Evolutionary conservation across 1,140 invertebrate genomes (phyloP), one percentile per base, ranked within the genome.

Genomic region (Pogonognathellus flavescens): DNA sequence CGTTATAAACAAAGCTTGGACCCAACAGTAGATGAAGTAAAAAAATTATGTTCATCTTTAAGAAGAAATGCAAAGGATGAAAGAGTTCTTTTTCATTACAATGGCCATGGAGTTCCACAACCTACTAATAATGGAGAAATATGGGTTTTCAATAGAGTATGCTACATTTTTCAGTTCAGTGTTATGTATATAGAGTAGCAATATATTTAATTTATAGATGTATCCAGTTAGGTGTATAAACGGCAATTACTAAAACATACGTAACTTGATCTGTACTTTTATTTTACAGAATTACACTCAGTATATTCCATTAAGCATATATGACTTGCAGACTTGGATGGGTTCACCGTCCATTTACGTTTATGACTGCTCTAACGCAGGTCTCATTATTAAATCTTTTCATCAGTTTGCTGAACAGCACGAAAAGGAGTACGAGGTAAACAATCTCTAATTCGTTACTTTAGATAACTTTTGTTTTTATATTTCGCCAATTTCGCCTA

Each of bases 251-350:
- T n/a, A n/a, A n/a, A n/a, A n/a, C n/a, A n/a, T n/a, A n/a, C n/a
- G n/a, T n/a, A n/a, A n/a, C n/a, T n/a, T 41, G 22, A 76, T 53
- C 13, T 82, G 14, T 60, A n/a, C 4, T 41, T 80, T 80, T 80
- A 18, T 41, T 80, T 41, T 90, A 87, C 83, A 98, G 94, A 96
- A 94, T 84, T 99, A 97, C 91, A 99, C 98, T 0, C 98, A 99
- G 92, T 99, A 99, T 92, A 99, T 99, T 92, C 99, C 98, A 82
- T 92, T 99, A 89, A 99, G 97, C 76, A 94, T 99, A 57, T 99
- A 98, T 91, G 98, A 99, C 92, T 93, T 99, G 76, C 98, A 99
- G 92, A 96, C 95, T 25, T 99, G 98, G 98, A 99, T 99, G 97
- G 97, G 97, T 81, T 95, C 96, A 81, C 98, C 98, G 8, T 99